Base-by-base conservation (phyloP, 2,113 vertebrate species). In the Harpagus bidentatus region DNA sequence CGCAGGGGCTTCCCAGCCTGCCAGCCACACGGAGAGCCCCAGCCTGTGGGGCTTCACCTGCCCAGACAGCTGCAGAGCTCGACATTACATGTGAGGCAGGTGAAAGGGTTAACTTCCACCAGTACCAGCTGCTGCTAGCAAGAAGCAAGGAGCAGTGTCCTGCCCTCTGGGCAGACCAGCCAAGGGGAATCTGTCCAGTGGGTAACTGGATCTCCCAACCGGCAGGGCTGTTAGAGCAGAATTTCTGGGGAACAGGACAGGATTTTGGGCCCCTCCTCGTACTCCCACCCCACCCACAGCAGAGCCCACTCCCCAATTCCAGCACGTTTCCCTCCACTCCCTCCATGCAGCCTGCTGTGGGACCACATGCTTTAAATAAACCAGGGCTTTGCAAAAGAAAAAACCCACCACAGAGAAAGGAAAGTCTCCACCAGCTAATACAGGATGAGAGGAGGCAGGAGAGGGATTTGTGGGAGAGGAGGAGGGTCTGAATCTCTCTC, bases 1-100 rank as follows among this genome's bases (percentile, higher is more conserved):
- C 0, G 8, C 77, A 1, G 81, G 93, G 93, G 40, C 81, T 81
- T 73, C 82, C 73, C 84, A 34, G 83, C 48, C 91, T 11, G 42
- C 22, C 86, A 26, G 74, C 16, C 56, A 1, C 58, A 0, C 0
- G 1, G 48, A 79, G 43, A 80, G 84, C 13, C 63, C 71, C 62
- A 1, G 70, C 34, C 86, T 4, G 52, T 4, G 6, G 47, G 43
- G 18, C 45, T 7, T 47, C 58, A 14, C 29, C 29, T 62, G 65
- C 88, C 26, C 65, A 2, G 71, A 6, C 58, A 34, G 61, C 93
- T 69, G 70, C 79, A 7, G 8, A 11, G 43, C 19, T 29, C 0
- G 0, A 14, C 43, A 3, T n/a, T 5, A 18, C 3, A 5, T 2
- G 50, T 6, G 42, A 11, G 5, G 40, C 47, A 21, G 15, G 43